Conservation (phyloP, 2,888 invertebrate genomes). For the Sarcophaga rosellei region DNA sequence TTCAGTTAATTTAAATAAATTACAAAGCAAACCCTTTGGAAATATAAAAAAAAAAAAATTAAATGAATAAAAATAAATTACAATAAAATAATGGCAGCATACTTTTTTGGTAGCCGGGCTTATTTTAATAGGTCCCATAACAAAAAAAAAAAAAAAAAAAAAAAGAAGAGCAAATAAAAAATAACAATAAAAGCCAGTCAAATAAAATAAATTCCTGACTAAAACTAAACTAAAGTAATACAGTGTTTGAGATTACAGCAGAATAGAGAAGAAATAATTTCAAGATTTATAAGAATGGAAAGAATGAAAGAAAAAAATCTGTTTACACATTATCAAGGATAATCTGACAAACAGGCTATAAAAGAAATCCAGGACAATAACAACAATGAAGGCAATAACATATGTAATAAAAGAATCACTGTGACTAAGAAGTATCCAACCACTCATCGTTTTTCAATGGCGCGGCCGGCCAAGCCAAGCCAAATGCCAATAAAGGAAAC, state of each 20-base stretch:
- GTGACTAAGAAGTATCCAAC: constrained; percentile 6
- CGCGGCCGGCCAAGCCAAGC: too few species aligned
- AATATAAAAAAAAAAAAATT: neutral
- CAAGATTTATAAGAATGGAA: neutral
- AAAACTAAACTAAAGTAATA: constrained; percentile 13
- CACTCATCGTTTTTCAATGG: neutral
- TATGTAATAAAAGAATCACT: neutral
- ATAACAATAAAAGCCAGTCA: neutral
- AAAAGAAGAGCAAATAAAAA: neutral
- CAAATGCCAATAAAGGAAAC: neutral
- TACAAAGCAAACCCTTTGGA: constrained; percentile 1
- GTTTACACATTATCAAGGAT: constrained; percentile 25
- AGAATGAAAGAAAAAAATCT: neutral
- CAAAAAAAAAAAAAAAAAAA: too few species aligned
- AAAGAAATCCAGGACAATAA: neutral
- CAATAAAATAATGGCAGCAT: constrained; percentile 13
- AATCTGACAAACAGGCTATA: constrained; percentile 15
- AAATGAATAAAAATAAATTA: neutral
- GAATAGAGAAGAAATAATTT: neutral
- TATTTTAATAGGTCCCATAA: too few species aligned
- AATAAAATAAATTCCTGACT: neutral
- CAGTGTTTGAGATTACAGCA: neutral
- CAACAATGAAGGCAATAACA: constrained; percentile 4
- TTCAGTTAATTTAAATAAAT: constrained; percentile 42
- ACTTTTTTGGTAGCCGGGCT: neutral